Base-by-base conservation (phyloP, 2,113 vertebrate species). In the Bolborhynchus lineola region DNA sequence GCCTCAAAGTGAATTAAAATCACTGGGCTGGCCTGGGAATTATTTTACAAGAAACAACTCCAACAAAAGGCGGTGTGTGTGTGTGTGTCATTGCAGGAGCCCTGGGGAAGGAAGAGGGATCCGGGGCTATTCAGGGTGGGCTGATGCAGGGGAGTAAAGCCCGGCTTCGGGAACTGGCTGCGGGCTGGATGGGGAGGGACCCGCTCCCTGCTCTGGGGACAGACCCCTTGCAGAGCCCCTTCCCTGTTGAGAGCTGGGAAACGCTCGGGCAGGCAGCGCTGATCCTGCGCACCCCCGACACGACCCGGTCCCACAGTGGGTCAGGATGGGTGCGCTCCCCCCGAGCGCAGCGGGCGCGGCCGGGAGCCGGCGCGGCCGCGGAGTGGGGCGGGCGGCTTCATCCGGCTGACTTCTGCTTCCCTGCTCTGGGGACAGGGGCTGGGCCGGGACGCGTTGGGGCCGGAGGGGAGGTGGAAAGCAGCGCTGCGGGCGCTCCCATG, bases 351-450 rank as follows among this genome's bases (percentile, higher is more conserved):
- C 57, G 1, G 57, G 21, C 6, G 1, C 25, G n/a, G 23, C 46
- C 3, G 21, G 44, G 59, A 8, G n/a, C 55, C 2, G 3, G 41
- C 50, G 26, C 2, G 13, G 13, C 29, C n/a, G 55, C 0, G 6
- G 70, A 15, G 15, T 25, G 47, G 28, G 6, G 62, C 9, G 2
- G 3, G 39, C 6, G 25, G 29, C 39, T 13, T 10, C 39, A 31
- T 10, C 57, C 47, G 10, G 17, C 6, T 33, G n/a, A 9, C 63
- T 3, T 35, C 29, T 10, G 23, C 23, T 47, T 41, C 42, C 46
- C 28, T 15, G 49, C 21, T 28, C 29, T 15, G 50, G 39, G 16
- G 60, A 23, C 7, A 6, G 6, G 41, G 11, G 20, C 49, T 1
- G 5, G n/a, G 41, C 17, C n/a, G 82, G 47, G 47, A 52, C 2